phyloP scores from a whole-genome alignment of 2,888 invertebrate species.

The Lysandra coridon region DNA sequence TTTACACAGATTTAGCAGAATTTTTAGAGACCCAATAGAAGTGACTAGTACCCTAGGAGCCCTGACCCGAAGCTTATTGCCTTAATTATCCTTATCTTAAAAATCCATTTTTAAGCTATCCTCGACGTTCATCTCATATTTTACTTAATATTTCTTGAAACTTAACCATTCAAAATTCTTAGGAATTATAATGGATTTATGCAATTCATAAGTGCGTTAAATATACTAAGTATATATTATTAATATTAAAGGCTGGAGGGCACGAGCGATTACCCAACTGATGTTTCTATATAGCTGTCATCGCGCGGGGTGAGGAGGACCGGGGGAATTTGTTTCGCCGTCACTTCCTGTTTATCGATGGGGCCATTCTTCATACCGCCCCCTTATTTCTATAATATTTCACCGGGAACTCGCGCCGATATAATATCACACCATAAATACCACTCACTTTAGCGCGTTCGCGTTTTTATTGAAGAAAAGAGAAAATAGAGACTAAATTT shows the following conservation, averaged over 20 bases:
- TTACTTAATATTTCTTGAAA: too few species aligned
- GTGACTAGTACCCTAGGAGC: too few species aligned
- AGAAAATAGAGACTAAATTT: background rate
- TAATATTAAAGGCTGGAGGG: background rate
- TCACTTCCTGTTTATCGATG: conserved; percentile 6
- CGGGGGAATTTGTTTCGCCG: background rate
- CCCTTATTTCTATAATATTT: conserved; percentile 19
- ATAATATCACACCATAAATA: background rate
- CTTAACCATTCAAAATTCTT: too few species aligned
- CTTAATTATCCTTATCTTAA: too few species aligned
- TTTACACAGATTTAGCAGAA: too few species aligned
- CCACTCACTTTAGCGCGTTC: background rate
- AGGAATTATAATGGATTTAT: background rate
- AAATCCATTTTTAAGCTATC: too few species aligned
- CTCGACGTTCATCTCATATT: too few species aligned
- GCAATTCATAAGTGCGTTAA: background rate
- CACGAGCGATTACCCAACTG: background rate
- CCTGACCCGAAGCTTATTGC: too few species aligned
- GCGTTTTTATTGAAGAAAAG: background rate
- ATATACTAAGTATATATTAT: background rate
- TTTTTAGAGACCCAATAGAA: too few species aligned
- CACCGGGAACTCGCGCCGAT: background rate
- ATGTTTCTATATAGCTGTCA: background rate
- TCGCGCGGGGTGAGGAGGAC: background rate
- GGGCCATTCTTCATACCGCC: background rate